Base-by-base conservation (phyloP, 2,113 vertebrate genomes). In the Larimichthys crocea region DNA sequence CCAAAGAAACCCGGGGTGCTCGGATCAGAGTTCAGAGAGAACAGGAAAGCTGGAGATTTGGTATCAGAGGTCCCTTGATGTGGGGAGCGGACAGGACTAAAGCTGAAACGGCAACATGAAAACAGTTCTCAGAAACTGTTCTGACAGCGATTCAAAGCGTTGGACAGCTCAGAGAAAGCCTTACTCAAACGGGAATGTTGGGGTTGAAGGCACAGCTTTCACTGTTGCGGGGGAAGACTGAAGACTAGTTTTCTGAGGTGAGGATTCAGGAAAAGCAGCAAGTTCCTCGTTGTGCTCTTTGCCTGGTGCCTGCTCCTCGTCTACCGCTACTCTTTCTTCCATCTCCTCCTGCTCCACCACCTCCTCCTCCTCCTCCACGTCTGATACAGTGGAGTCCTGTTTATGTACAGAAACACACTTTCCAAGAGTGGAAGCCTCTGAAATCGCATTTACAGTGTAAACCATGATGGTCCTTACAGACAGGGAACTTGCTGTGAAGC, bases 1-100 rank as follows among this genome's bases (percentile, higher is more conserved):
- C 88, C 93, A 40, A 92, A 29, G 90, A 94, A 95, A n/a, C 52
- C 79, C 0, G 93, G 80, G 5, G 90, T 94, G 84, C 81, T 87
- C 0, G 92, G 82, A 19, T 76, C 88, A 26, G 94, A 85, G 78
- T 79, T 93, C 66, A 90, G 26, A 31, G 92, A 86, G 83, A 95
- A 95, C 31, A 80, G 46, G 61, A 95, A 95, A 19, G 82, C 86
- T 84, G 95, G 92, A 70, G 93, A 94, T 80, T 89, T 93, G 53
- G n/a, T 70, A 5, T 89, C 88, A n/a, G 89, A 76, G 14, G 49
- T 55, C 64, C 78, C 71, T 48, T 5, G 61, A 59, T 57, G 55
- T 48, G 87, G 82, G 59, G 93, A 92, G 17, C 46, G 46, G 29
- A 60, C 26, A 15, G 92, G 90, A 61, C 92, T 95, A 49, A 89